Evolutionary conservation across 2,113 vertebrate genomes (phyloP), one percentile per base, ranked within the genome.

Genomic region (Nannobrachium achirus): DNA sequence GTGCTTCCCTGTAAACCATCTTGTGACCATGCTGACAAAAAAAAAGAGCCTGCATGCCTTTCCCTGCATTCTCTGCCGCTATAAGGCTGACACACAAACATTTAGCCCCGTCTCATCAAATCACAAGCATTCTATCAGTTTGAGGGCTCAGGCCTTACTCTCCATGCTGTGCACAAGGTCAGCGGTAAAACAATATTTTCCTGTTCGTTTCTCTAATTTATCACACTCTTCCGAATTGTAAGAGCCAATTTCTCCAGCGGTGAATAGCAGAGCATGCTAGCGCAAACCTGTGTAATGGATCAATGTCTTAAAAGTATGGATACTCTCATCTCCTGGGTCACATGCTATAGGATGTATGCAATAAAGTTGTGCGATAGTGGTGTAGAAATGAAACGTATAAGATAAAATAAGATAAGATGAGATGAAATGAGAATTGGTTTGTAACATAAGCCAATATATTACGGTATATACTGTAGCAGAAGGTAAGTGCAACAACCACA

Each of bases 1-100:
- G 83, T 89, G 82, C 77, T 82, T 83, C 66, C 74, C 81, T 88
- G 82, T 88, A 88, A 86, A 91, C 83, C 83, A 76, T 79, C 76
- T 75, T 82, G 80, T 80, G 85, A 79, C 84, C 84, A 71, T 66
- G 53, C 76, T 82, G 73, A 80, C 73, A 87, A 90, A 91, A 66
- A 85, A 75, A 73, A 81, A 86, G n/a, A 33, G 25, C 69, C 65
- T 69, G 84, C 72, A 65, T 48, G 71, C 77, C 45, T 81, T 46
- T 56, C 64, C 64, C 73, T 73, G 73, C 68, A 63, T 15, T 69
- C 53, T 65, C 53, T 44, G 46, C 18, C 50, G 25, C 25, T 33
- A 33, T 33, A 41, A 10, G 44, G 38, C 20, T 48, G 11, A 82
- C 48, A 66, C 48, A 66, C 14, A 39, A 16, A 48, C 46, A 40